A percentile compares a stretch with the other conserved stretches of the same genome.
Conservation (phyloP, 2,113 vertebrate genomes). For the Oreamnos americanus region DNA sequence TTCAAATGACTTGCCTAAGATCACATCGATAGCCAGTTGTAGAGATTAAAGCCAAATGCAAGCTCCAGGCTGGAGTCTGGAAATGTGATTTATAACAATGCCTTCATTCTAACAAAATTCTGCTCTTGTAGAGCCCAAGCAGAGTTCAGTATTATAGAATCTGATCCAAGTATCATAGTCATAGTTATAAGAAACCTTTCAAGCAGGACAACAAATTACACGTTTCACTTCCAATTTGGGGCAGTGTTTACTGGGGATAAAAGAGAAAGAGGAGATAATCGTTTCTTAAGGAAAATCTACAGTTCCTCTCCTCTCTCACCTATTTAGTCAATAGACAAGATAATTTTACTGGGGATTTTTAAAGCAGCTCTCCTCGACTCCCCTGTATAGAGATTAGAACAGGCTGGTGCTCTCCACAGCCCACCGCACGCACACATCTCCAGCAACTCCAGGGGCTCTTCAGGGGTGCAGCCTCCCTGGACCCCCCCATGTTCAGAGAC, state of each 20-base stretch:
- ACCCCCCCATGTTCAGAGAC: background rate
- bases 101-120: conserved; percentile 36
- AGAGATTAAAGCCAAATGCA: conserved; percentile 25
- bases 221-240: background rate
- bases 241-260: background rate
- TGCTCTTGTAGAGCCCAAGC: background rate
- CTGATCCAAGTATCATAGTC: conserved; percentile 29
- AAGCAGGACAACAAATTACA: conserved; percentile 48
- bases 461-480: background rate
- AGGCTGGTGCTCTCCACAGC: background rate
- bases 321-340: background rate
- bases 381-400: background rate
- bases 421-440: accelerated
- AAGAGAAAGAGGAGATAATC: background rate
- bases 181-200: conserved; percentile 34
- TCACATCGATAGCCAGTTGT: background rate
- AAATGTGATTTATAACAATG: conserved; percentile 23
- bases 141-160: conserved; percentile 31
- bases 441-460: background rate
- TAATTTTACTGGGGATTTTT: background rate
- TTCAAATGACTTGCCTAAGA: background rate
- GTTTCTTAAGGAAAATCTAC: background rate
- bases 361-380: background rate
- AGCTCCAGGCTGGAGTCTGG: background rate
- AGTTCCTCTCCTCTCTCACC: background rate